Evolutionary conservation across 2,113 vertebrate genomes (phyloP).

Genomic region (Colaptes auratus): DNA sequence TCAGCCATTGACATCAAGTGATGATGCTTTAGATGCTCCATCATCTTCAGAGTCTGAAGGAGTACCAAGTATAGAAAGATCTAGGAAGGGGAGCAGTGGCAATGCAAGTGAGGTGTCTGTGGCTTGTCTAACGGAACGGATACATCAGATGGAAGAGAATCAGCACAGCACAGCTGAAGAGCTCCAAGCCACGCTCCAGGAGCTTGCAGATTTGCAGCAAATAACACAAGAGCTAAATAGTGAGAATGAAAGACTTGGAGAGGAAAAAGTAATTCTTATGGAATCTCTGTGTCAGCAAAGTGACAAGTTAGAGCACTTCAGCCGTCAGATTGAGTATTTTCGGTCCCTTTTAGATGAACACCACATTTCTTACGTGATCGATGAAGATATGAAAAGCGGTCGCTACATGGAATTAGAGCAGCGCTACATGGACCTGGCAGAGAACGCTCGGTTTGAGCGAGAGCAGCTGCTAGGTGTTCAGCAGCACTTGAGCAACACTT

Average conservation of each 20-base stretch:
- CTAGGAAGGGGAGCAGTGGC: constrained; percentile 88
- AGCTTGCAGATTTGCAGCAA: constrained; percentile 92
- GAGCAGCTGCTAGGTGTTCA: constrained; percentile 95
- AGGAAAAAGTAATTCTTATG: constrained; percentile 94
- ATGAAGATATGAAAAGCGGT: constrained; percentile 92
- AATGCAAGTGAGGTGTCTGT: constrained; percentile 90
- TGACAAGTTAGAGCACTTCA: constrained; percentile 89
- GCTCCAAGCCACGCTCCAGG: constrained; percentile 93
- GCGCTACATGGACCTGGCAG: constrained; percentile 89
- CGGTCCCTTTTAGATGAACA: constrained; percentile 90
- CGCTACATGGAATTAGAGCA: constrained; percentile 96
- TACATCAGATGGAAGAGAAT: constrained; percentile 97
- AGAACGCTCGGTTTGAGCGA: constrained; percentile 90
- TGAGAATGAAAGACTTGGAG: constrained; percentile 93
- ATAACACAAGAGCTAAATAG: constrained; percentile 94
- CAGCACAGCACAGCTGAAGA: constrained; percentile 95
- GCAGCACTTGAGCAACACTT: constrained; percentile 93
- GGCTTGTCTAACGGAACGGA: constrained; percentile 91
- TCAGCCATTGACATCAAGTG: constrained; percentile 92
- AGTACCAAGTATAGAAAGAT: constrained; percentile 84
- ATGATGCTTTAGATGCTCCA: constrained; percentile 92
- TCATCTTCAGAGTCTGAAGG: constrained; percentile 91
- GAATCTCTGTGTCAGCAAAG: constrained; percentile 95
- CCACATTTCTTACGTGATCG: constrained; percentile 85
- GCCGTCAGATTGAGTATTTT: constrained; percentile 90